These are phyloP conservation scores for Equus przewalskii DNA, from an alignment of 2,113 vertebrate genomes.

Conservation along the genomic window DNA sequence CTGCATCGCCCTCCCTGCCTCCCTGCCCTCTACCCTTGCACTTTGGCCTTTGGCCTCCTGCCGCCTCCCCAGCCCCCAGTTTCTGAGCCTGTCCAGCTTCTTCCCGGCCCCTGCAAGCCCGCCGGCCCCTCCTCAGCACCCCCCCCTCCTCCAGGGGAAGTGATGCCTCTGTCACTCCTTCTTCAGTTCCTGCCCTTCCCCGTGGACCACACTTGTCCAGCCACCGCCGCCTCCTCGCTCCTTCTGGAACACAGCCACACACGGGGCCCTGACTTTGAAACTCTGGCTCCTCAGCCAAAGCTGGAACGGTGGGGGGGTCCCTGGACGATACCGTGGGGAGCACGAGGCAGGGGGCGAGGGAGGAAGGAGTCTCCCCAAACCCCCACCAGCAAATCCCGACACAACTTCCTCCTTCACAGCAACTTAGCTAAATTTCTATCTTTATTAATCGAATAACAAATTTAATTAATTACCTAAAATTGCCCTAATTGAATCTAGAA, in stretches of 20 bases:
- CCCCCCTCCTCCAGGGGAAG: background rate
- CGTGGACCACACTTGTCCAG: background rate
- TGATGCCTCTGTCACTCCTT: too few relatives aligned
- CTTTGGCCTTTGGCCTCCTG: background rate
- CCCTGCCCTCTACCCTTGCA: background rate
- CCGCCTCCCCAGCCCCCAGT: background rate
- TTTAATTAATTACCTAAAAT: slow-evolving; percentile 88
- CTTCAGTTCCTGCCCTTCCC: background rate
- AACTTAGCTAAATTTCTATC: slow-evolving; percentile 82
- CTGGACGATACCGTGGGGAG: rapidly evolving
- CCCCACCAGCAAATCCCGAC: background rate
- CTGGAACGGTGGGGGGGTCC: too few relatives aligned
- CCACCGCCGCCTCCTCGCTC: background rate
- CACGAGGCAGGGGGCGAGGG: background rate
- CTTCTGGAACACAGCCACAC: background rate
- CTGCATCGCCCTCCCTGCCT: rapidly evolving
- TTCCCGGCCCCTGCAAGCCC: background rate
- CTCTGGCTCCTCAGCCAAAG: background rate
- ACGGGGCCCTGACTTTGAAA: background rate
- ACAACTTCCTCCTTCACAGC: slow-evolving; percentile 59
- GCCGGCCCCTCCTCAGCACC: background rate
- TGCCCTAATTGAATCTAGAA: slow-evolving; percentile 86
- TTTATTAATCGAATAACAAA: slow-evolving; percentile 88
- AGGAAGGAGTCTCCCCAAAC: background rate
- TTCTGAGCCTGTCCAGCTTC: background rate